A percentile compares a stretch with the other conserved stretches of the same genome.
Evolutionary conservation across 1,140 invertebrate species (phyloP).

Genomic region (Bombus consobrinus): DNA sequence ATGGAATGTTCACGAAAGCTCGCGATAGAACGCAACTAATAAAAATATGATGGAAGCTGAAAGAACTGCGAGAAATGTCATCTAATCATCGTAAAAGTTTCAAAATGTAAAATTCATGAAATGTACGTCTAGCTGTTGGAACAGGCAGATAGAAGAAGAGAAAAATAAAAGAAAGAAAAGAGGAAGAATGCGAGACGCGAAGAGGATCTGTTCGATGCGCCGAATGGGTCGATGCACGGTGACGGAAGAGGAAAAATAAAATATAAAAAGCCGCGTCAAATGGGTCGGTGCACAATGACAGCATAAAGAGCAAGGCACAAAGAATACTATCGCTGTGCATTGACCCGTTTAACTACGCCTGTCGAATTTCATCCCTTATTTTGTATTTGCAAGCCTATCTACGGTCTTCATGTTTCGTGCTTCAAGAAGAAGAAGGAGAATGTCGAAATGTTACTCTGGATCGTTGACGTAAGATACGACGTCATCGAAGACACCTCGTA

Average conservation of each 20-base stretch:
- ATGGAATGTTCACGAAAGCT: too few relatives aligned
- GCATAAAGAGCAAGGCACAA: conserved; percentile 1
- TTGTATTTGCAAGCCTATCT: neutral
- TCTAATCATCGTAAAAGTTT: too few relatives aligned
- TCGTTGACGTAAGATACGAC: neutral
- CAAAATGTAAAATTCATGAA: too few relatives aligned
- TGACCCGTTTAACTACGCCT: conserved; percentile 24
- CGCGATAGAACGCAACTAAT: too few relatives aligned
- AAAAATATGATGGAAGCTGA: too few relatives aligned
- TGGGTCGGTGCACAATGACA: conserved; percentile 23
- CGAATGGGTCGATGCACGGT: too few relatives aligned
- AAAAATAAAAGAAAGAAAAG: neutral
- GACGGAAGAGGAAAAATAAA: conserved; percentile 13
- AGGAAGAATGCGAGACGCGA: neutral
- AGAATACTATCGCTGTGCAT: conserved; percentile 14
- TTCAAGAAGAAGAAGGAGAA: neutral
- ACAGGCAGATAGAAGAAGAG: neutral
- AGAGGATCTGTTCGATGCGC: neutral
- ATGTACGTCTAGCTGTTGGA: too few relatives aligned
- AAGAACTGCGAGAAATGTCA: too few relatives aligned
- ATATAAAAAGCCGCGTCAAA: conserved; percentile 7
- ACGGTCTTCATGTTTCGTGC: too few relatives aligned
- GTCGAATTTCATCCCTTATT: conserved; percentile 24
- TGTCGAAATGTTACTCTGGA: neutral
- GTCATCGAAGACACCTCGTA: too few relatives aligned